A percentile compares a stretch with the other conserved stretches of the same genome.
Evolutionary conservation across 2,797 vertebrate species (phyloP).

Genomic region (Paratrypauchen microcephalus): DNA sequence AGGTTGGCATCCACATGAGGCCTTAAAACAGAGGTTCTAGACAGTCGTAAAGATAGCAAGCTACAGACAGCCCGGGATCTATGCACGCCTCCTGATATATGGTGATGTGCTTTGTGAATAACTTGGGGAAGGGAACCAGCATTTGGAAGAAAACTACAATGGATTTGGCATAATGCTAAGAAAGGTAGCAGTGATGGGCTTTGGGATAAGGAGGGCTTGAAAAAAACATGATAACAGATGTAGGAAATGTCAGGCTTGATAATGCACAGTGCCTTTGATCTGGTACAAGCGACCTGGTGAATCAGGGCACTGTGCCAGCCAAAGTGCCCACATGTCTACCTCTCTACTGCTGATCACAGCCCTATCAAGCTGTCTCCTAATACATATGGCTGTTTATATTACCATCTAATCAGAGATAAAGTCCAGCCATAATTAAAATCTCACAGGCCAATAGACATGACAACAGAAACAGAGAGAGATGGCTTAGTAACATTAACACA

Average conservation of each 20-base stretch:
- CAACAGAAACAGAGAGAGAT: slow-evolving; percentile 22
- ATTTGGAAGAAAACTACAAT: slow-evolving; percentile 23
- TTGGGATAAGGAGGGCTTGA: slow-evolving; percentile 13
- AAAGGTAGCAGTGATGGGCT: slow-evolving; percentile 23
- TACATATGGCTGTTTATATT: slow-evolving; percentile 30
- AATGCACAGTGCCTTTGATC: slow-evolving; percentile 55
- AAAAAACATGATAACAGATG: slow-evolving; percentile 36
- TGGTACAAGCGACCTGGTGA: slow-evolving; percentile 30
- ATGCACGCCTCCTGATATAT: slow-evolving; percentile 28
- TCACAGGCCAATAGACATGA: slow-evolving; percentile 36
- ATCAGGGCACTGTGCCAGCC: slow-evolving; percentile 19
- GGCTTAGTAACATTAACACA: slow-evolving; percentile 43
- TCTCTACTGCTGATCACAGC: slow-evolving; percentile 11
- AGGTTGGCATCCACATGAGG: slow-evolving; percentile 21
- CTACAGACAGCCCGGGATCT: slow-evolving; percentile 36
- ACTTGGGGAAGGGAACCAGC: background rate
- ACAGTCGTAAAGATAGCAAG: slow-evolving; percentile 43
- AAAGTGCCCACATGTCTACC: slow-evolving; percentile 6
- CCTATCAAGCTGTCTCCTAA: slow-evolving; percentile 29
- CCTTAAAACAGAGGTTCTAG: slow-evolving; percentile 32
- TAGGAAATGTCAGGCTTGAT: slow-evolving; percentile 57
- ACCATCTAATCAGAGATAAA: slow-evolving; percentile 41
- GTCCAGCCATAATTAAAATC: slow-evolving; percentile 37
- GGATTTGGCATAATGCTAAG: slow-evolving; percentile 28
- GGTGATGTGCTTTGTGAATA: slow-evolving; percentile 24